phyloP scores from a whole-genome alignment of 2,888 invertebrate species.

The Nemotelus nigrinus region DNA sequence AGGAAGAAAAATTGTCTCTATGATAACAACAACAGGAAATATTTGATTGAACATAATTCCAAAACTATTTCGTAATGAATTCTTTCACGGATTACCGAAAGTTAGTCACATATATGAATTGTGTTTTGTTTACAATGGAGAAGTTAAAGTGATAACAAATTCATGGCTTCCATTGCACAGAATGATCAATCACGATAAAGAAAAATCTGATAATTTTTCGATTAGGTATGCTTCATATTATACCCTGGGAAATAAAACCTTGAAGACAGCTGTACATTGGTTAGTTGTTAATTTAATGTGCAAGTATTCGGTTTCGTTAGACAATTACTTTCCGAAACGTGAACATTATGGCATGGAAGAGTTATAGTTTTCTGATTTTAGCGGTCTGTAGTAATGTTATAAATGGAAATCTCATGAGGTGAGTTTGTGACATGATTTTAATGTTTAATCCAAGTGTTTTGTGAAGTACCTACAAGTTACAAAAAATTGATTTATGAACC shows the following conservation, averaged over 20 bases:
- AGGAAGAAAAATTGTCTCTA: too few relatives aligned
- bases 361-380: too few relatives aligned
- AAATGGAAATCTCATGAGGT: slow-evolving; percentile 21
- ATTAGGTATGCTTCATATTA: slow-evolving; percentile 4
- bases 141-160: slow-evolving; percentile 16
- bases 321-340: too few relatives aligned
- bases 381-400: not conserved
- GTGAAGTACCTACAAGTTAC: not conserved
- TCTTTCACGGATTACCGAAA: too few relatives aligned
- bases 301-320: not conserved
- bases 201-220: not conserved
- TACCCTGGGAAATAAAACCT: slow-evolving; percentile 18
- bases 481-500: not conserved
- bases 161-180: not conserved
- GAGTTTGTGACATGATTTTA: not conserved
- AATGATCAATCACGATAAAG: slow-evolving; percentile 37
- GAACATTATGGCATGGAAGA: too few relatives aligned
- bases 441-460: not conserved
- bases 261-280: not conserved
- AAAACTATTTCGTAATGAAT: too few relatives aligned
- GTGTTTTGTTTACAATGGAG: slow-evolving; percentile 12
- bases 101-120: not conserved
- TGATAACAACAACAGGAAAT: too few relatives aligned
- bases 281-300: not conserved
- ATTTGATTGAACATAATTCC: too few relatives aligned